Percentiles rank a stretch among this genome's conserved stretches.
These are phyloP conservation scores for Onychomys arenicola DNA, from an alignment of 2,797 vertebrate genomes.

Conservation along the genomic window DNA sequence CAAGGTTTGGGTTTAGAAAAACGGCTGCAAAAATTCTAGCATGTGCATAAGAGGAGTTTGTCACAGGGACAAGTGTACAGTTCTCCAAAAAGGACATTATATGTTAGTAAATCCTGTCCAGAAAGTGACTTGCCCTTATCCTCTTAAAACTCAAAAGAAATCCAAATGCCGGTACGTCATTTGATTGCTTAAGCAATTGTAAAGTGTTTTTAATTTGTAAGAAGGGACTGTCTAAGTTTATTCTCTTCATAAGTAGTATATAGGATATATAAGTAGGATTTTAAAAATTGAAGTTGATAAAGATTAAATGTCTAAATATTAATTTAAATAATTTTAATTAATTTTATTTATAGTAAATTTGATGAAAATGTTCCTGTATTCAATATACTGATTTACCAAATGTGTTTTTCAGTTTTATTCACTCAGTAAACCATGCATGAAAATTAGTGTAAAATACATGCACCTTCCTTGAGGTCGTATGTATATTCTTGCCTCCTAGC, in stretches of 20 bases:
- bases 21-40: background rate
- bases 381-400: background rate
- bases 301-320: background rate
- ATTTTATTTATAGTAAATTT: slow-evolving; percentile 16
- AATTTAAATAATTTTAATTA: slow-evolving; percentile 5
- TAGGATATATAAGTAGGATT: background rate
- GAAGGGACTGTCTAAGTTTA: background rate
- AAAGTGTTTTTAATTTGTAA: background rate
- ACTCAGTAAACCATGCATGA: background rate
- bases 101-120: background rate
- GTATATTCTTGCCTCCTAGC: background rate
- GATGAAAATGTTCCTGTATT: slow-evolving; percentile 1
- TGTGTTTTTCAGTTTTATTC: slow-evolving; percentile 36
- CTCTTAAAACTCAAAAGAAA: slow-evolving; percentile 36
- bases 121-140: background rate
- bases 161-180: background rate
- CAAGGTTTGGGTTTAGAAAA: slow-evolving; percentile 19
- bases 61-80: background rate
- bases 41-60: background rate
- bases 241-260: background rate
- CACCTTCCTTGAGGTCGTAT: slow-evolving; percentile 4
- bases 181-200: background rate
- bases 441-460: slow-evolving; percentile 11
- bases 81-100: background rate
- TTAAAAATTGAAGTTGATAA: background rate